phyloP scores from a whole-genome alignment of 2,797 vertebrate genomes.

The Tangara arthus region DNA sequence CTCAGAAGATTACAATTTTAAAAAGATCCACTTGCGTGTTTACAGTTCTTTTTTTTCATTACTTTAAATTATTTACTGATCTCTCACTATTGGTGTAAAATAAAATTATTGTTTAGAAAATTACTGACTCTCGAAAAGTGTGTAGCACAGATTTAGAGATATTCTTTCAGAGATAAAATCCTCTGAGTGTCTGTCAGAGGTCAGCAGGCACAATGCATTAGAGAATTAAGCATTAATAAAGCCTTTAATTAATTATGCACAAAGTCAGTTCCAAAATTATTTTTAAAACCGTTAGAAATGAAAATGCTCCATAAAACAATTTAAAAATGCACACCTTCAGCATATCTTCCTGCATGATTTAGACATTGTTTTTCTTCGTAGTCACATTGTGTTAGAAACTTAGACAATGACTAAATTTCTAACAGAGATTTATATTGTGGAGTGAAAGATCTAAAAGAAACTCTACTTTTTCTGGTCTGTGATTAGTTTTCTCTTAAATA shows the following conservation, averaged over 20 bases:
- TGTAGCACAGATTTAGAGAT: not conserved
- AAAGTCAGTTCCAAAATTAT: not conserved
- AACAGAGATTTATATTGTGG: not conserved
- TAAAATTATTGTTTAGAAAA: conserved; percentile 31
- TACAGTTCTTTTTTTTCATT: not conserved
- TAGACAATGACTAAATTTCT: not conserved
- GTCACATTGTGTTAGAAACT: too few relatives aligned
- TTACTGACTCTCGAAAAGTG: not conserved
- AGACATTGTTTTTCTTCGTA: not conserved
- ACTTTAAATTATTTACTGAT: conserved; percentile 6
- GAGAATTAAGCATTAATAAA: not conserved
- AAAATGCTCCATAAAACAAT: not conserved
- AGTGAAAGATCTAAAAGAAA: not conserved
- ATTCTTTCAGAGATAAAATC: not conserved
- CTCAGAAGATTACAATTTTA: not conserved
- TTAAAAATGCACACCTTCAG: not conserved
- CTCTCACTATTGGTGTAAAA: conserved; percentile 9
- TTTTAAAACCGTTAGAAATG: conserved; percentile 22
- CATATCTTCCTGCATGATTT: not conserved
- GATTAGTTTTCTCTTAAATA: not conserved
- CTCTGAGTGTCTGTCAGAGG: not conserved
- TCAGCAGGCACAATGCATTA: conserved; percentile 21
- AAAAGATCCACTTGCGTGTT: not conserved
- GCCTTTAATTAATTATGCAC: not conserved
- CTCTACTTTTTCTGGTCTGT: not conserved